These are phyloP conservation scores for Oikopleura dioica DNA, from an alignment of 23 tunicate species.

Conservation along the genomic window DNA sequence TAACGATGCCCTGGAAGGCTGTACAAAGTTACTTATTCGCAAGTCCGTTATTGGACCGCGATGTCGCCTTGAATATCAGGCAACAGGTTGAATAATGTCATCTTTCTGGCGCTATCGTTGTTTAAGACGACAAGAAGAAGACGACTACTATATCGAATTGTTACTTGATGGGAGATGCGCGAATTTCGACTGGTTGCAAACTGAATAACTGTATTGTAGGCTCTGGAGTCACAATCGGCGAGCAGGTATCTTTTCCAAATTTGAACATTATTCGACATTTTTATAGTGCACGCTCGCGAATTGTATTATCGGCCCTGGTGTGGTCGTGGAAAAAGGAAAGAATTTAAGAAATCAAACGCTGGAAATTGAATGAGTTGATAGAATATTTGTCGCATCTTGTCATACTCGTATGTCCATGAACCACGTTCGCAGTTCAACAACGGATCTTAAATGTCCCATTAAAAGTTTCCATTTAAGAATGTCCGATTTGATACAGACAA, in stretches of 20 bases:
- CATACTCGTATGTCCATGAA: no score
- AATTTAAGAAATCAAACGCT: not conserved
- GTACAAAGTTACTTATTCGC: not conserved
- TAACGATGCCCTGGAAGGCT: not conserved
- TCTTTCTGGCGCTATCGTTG: no score
- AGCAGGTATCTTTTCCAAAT: no score
- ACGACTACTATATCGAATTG: not conserved
- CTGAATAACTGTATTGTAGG: not conserved
- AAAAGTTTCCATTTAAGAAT: not conserved
- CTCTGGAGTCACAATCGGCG: not conserved
- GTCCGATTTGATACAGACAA: not conserved
- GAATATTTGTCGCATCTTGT: no score
- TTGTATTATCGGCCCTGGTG: not conserved
- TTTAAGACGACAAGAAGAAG: not conserved
- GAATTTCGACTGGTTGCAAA: not conserved
- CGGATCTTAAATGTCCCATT: not conserved
- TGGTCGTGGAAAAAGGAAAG: not conserved
- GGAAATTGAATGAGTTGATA: not conserved
- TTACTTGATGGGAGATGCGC: not conserved
- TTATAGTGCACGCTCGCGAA: not conserved
- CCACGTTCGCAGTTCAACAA: not conserved
- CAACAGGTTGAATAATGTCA: no score
- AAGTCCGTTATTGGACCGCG: not conserved
- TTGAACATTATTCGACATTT: not conserved
- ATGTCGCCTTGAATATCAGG: not conserved